Percentiles rank a stretch among this genome's conserved stretches.
Conservation (phyloP, 2,797 vertebrate species). For the Tadarida brasiliensis region DNA sequence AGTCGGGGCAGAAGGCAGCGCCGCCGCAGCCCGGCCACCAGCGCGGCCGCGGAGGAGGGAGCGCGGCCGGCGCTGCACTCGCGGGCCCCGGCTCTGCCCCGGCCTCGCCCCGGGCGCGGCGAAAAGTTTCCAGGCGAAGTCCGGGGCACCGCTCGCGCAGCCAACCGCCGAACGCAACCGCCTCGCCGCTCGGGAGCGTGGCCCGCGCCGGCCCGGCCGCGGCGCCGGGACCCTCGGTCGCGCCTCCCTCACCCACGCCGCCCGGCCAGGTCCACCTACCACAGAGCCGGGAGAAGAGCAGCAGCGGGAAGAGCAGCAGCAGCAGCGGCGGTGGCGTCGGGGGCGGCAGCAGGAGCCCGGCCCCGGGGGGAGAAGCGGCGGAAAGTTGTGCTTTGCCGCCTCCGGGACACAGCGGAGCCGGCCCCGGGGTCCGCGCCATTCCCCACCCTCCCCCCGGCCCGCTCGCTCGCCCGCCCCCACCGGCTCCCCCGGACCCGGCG, state of each 20-base stretch:
- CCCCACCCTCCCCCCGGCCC: slow-evolving; percentile 58
- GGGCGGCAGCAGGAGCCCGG: slow-evolving; percentile 67
- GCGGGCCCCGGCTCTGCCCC: slow-evolving; percentile 42
- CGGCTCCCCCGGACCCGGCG: slow-evolving; percentile 10
- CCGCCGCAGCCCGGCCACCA: background rate
- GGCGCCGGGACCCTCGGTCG: background rate
- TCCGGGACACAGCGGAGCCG: slow-evolving; percentile 69
- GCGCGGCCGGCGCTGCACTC: background rate
- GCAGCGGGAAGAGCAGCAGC: slow-evolving; percentile 77
- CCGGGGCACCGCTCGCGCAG: slow-evolving; percentile 46
- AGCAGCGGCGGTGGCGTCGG: slow-evolving; percentile 58
- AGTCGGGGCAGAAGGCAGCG: background rate
- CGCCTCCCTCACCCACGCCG: slow-evolving; percentile 63
- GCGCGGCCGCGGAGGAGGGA: background rate
- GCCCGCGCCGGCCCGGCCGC: background rate
- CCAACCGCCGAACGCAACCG: slow-evolving; percentile 64
- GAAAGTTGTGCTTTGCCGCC: slow-evolving; percentile 82
- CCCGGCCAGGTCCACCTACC: slow-evolving; percentile 75
- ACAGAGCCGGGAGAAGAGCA: slow-evolving; percentile 83
- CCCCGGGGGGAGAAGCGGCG: slow-evolving; percentile 65
- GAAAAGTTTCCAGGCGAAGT: slow-evolving; percentile 82
- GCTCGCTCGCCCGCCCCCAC: background rate
- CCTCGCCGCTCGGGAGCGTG: background rate
- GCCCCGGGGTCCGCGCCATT: slow-evolving; percentile 29
- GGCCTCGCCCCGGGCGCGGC: slow-evolving; percentile 78